Base-by-base conservation (phyloP, 2,888 invertebrate species). In the Lysandra bellargus region DNA sequence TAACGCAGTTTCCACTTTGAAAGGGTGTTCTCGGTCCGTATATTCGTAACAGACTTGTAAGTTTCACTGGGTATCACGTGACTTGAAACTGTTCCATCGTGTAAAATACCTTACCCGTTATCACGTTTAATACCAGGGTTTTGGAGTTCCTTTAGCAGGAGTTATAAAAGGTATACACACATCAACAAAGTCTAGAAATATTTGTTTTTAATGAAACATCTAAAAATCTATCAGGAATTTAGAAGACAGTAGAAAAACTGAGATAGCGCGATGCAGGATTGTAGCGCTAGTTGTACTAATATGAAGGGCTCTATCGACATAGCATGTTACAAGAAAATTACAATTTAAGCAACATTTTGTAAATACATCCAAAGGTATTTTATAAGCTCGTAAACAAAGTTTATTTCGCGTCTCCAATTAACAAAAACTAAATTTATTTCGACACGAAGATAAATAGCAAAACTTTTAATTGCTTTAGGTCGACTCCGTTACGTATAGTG, bases 401-500 rank as follows among this genome's bases (percentile, higher is more conserved):
- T 91, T 91, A 83, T 88, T 87, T 87, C 81, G 86, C 85, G 85
- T 85, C 85, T 85, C 85, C 85, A 88, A 89, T 90, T 90, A 88
- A 86, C 90, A 92, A 91, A 91, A 92, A 91, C 88, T 88, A 87
- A 84, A 83, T 84, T 82, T 82, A 81, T 84, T 86, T 87, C 86
- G 88, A 87, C 86, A 86, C 81, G 81, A 84, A 88, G 88, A 91
- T 88, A 88, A 89, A 91, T 88, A 86, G 85, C 81, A 83, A 82
- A 90, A 91, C 86, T 91, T 92, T 91, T 90, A 92, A 92, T 91
- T 91, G 88, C 88, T 91, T 90, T 86, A 81, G 83, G 73, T 73
- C 73, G 57, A 72, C n/a, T 40, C 49, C 23, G 75, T 53, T 49
- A 49, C 53, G 49, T 75, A 30, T 53, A 23, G 49, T 53, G 75